Evolutionary conservation across 2,888 invertebrate genomes (phyloP).

Genomic region (Chorisops tibialis): DNA sequence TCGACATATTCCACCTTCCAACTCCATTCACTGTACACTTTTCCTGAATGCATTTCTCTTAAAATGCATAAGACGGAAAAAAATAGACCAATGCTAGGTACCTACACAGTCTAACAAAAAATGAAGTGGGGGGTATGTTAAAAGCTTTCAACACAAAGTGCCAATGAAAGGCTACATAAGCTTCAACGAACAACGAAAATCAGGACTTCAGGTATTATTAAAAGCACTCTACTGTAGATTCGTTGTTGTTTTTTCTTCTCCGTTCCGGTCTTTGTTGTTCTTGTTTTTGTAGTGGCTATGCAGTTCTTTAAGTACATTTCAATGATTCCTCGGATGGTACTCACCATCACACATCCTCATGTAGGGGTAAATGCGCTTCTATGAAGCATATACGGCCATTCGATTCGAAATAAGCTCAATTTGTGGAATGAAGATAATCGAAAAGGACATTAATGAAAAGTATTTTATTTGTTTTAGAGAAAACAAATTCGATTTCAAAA

Average conservation of each 20-base stretch:
- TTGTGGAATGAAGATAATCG: too few species aligned
- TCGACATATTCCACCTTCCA: conserved; percentile 20
- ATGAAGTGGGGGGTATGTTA: conserved; percentile 24
- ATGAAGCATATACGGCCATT: too few species aligned
- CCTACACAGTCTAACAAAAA: too few species aligned
- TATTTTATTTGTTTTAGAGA: too few species aligned
- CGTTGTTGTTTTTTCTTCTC: conserved; percentile 20
- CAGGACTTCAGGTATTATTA: conserved; percentile 31
- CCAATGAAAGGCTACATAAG: conserved; percentile 32
- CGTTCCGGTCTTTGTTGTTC: conserved; percentile 15
- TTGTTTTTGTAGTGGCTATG: conserved; percentile 29
- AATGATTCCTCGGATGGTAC: conserved; percentile 24
- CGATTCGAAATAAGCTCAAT: too few species aligned
- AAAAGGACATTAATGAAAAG: too few species aligned
- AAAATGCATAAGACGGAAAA: conserved; percentile 12
- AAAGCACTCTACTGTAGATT: conserved; percentile 24
- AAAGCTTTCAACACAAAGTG: conserved; percentile 29
- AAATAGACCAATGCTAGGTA: too few species aligned
- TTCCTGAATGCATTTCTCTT: conserved; percentile 22
- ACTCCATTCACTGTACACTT: conserved; percentile 14
- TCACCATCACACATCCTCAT: conserved; percentile 1
- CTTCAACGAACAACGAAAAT: conserved; percentile 29
- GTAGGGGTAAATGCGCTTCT: too few species aligned
- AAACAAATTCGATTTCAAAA: too few species aligned
- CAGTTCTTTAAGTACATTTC: conserved; percentile 27